phyloP scores from a whole-genome alignment of 2,888 invertebrate genomes.

The Deilephila porcellus region DNA sequence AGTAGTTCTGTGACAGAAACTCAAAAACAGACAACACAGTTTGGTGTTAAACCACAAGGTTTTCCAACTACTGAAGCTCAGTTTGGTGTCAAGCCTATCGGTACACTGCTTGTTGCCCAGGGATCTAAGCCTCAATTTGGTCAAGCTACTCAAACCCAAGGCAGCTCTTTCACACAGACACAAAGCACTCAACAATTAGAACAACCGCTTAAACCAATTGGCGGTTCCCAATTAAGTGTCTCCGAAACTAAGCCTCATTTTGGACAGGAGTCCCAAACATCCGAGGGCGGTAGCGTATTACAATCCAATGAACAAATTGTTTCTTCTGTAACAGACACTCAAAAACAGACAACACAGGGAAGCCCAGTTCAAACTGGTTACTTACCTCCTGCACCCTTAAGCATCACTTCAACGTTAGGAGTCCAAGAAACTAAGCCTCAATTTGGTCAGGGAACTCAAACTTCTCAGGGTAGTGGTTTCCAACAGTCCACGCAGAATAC shows the following conservation, averaged over 20 bases:
- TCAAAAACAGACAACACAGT: no score
- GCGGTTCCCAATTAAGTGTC: not conserved
- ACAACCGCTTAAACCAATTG: not conserved
- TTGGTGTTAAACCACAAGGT: no score
- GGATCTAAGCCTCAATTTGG: conserved; percentile 37
- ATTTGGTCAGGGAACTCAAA: conserved; percentile 25
- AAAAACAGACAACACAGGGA: not conserved
- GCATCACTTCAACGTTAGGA: conserved; percentile 3
- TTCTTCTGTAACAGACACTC: not conserved
- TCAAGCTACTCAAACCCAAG: not conserved
- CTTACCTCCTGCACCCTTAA: not conserved
- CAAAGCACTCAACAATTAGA: not conserved
- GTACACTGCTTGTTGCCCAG: conserved; percentile 38
- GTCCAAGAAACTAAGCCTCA: conserved; percentile 34
- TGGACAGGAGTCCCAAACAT: conserved; percentile 31
- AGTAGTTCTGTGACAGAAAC: no score
- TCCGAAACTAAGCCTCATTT: conserved; percentile 28
- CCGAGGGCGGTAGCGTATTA: conserved; percentile 12
- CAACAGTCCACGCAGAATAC: not conserved
- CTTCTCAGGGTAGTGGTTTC: not conserved
- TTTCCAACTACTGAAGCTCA: not conserved
- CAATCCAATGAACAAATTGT: conserved; percentile 3
- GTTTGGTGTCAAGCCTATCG: not conserved
- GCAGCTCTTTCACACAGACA: not conserved
- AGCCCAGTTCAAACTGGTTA: not conserved